Base-by-base conservation (phyloP, 2,113 vertebrate genomes). In the Morone saxatilis region DNA sequence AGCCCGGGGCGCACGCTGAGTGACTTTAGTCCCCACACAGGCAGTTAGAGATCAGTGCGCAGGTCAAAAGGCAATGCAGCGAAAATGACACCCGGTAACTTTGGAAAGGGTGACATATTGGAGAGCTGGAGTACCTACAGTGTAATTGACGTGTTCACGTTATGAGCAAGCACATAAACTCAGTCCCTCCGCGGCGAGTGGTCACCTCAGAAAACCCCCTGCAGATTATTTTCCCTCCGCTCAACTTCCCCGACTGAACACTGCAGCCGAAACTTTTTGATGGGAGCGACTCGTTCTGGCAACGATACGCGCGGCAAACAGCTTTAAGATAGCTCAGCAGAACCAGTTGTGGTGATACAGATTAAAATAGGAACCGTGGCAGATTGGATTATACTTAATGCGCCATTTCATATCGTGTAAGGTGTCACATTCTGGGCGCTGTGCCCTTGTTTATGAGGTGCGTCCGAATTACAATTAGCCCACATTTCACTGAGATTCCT, bases 341-440 rank as follows among this genome's bases (percentile, higher is more conserved):
- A 81, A 66, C 71, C 89, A 63, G 84, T 81, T 83, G 57, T 86
- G 74, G 80, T 88, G 88, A 85, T 74, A 62, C 84, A 89, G 89
- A 92, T 92, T 93, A 94, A 94, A 94, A 94, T 91, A 92, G 93
- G 87, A 89, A 87, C 88, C 93, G 25, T 90, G 25, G 78, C 86
- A 40, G 86, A 95, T 95, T 83, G 91, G 94, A 95, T 94, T 94
- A 92, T 10, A 86, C 38, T 90, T 92, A 94, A 94, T 94, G 22
- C 89, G 88, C 78, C 83, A 84, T 91, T 93, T 93, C 90, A 89
- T 76, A 84, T 91, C 84, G 86, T 78, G 79, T 74, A 89, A 84
- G 85, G 71, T 94, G 94, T 92, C 94, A 92, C 66, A 88, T 93
- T 94, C 91, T 93, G 93, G 94, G 94, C 93, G 83, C 87, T 10